Evolutionary conservation across 2,113 vertebrate genomes (phyloP).

Genomic region (Syngnathus typhle): DNA sequence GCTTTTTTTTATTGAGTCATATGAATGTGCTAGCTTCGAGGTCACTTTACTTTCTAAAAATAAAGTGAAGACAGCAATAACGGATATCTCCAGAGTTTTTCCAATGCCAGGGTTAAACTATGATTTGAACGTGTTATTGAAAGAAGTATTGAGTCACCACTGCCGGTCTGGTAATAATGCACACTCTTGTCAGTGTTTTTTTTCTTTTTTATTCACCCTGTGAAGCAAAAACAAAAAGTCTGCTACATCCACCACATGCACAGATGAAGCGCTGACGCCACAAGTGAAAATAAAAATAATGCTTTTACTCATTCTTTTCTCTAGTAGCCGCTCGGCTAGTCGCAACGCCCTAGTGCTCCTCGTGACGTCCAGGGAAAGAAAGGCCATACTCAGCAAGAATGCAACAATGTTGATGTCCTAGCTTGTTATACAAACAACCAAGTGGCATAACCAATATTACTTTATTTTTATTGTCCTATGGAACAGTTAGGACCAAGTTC

Average conservation of each 20-base stretch:
- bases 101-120: conserved; percentile 55
- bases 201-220: conserved; percentile 19
- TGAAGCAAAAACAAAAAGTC: conserved; percentile 40
- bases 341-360: too few species aligned
- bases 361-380: too few species aligned
- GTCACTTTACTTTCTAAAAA: neutral
- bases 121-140: conserved; percentile 37
- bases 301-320: too few species aligned
- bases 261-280: too few species aligned
- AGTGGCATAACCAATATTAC: neutral
- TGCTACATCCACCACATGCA: too few species aligned
- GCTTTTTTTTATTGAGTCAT: neutral
- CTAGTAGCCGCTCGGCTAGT: too few species aligned
- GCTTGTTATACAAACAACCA: neutral
- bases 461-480: neutral
- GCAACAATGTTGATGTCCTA: too few species aligned
- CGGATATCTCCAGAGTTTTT: neutral
- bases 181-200: conserved; percentile 32
- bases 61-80: neutral
- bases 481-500: neutral
- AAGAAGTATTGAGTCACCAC: conserved; percentile 67
- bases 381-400: too few species aligned
- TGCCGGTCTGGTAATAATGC: conserved; percentile 45
- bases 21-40: neutral
- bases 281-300: too few species aligned